phyloP scores from a whole-genome alignment of 1,140 invertebrate species.

The Pemphigus obesinymphae region DNA sequence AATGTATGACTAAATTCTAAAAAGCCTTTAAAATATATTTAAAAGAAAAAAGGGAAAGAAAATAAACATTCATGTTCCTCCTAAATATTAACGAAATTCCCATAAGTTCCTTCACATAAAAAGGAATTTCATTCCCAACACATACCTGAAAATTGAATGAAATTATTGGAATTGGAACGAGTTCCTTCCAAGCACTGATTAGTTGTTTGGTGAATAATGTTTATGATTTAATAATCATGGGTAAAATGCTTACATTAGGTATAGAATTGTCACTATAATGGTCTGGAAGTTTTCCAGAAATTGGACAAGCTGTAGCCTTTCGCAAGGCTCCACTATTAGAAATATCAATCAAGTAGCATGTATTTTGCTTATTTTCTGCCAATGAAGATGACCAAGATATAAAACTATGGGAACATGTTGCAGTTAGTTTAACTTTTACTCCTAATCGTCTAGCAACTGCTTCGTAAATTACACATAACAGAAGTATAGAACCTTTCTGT shows the following conservation, averaged over 20 bases:
- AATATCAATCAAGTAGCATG: slow-evolving; percentile 10
- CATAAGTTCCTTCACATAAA: no score
- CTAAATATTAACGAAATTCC: no score
- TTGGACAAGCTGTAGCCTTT: slow-evolving; percentile 1
- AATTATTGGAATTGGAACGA: no score
- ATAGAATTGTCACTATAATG: background rate
- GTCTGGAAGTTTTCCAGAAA: slow-evolving; percentile 9
- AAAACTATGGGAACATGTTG: slow-evolving; percentile 25
- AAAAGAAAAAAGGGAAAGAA: no score
- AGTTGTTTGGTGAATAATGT: no score
- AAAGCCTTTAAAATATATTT: no score
- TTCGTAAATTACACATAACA: background rate
- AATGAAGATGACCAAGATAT: slow-evolving; percentile 22
- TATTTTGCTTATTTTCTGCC: background rate
- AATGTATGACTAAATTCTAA: no score
- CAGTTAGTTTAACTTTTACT: slow-evolving; percentile 10
- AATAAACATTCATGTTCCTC: no score
- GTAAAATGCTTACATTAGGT: background rate
- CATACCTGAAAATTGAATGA: no score
- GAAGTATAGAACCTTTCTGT: slow-evolving; percentile 2
- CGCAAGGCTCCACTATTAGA: background rate
- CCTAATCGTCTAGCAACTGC: slow-evolving; percentile 30
- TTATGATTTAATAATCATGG: background rate
- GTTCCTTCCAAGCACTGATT: no score
- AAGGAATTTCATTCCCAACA: no score